Percentiles rank a stretch among this genome's conserved stretches.
phyloP scores from a whole-genome alignment of 2,888 invertebrate genomes.

The Beris morrisii region DNA sequence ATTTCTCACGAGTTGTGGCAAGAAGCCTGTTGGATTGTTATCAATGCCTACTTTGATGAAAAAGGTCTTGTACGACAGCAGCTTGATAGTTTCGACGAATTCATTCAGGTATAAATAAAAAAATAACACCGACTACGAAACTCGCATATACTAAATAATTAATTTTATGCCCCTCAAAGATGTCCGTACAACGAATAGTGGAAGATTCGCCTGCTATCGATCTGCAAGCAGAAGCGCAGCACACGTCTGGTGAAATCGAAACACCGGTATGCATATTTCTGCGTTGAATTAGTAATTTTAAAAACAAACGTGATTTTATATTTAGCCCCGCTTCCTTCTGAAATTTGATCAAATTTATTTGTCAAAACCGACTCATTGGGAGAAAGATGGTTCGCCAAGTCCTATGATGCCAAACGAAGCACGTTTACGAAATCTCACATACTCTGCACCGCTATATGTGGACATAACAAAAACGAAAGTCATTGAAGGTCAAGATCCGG shows the following conservation, averaged over 20 bases:
- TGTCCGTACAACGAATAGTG: conserved; percentile 99
- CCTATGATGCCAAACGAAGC: conserved; percentile 99
- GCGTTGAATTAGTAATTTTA: background rate
- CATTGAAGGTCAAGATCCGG: conserved; percentile 86
- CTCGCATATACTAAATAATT: no score
- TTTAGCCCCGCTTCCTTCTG: conserved; percentile 81
- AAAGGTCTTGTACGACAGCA: conserved; percentile 99
- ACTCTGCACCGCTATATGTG: conserved; percentile 97
- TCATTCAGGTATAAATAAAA: conserved; percentile 69
- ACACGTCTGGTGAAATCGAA: conserved; percentile 90
- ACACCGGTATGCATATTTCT: conserved; percentile 62
- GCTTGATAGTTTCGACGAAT: conserved; percentile 98
- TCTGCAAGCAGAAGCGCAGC: conserved; percentile 96
- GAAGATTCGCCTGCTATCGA: conserved; percentile 99
- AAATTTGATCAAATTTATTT: conserved; percentile 99
- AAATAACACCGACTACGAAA: background rate
- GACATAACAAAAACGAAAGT: conserved; percentile 97
- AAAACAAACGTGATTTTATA: conserved; percentile 31
- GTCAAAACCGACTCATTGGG: conserved; percentile 99
- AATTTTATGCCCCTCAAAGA: conserved; percentile 53
- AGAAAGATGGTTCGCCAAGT: conserved; percentile 98
- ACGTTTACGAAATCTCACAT: conserved; percentile 92
- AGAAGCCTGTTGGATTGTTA: conserved; percentile 99
- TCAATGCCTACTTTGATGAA: conserved; percentile 99
- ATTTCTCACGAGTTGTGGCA: conserved; percentile 99